These are phyloP conservation scores for Ara ararauna DNA, from an alignment of 2,797 vertebrate species.

Conservation along the genomic window DNA sequence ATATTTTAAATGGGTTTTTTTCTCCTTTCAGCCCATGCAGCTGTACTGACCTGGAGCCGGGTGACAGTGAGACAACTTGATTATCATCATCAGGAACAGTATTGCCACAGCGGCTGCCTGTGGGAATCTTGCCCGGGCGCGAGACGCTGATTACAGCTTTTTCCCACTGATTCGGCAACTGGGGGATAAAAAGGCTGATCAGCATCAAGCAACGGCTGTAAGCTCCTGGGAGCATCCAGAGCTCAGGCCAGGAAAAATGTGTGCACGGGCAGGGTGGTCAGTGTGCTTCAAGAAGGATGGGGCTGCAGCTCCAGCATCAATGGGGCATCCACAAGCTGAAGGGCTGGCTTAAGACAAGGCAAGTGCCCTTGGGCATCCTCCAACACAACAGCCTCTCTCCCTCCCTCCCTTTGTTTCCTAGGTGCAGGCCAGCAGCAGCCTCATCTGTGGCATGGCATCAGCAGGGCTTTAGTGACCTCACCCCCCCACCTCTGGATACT, in stretches of 20 bases:
- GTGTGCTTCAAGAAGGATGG: not conserved
- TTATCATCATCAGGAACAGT: conserved; percentile 94
- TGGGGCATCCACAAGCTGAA: not conserved
- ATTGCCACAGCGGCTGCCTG: conserved; percentile 92
- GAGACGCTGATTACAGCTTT: conserved; percentile 90
- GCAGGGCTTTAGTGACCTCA: not conserved
- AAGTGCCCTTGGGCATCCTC: not conserved
- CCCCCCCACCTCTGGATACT: not conserved
- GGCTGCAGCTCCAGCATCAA: not conserved
- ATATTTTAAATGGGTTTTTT: not conserved
- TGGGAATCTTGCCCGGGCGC: conserved; percentile 86
- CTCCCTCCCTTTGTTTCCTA: not conserved
- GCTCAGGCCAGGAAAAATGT: not conserved
- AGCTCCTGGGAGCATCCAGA: not conserved
- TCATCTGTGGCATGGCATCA: not conserved
- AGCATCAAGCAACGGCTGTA: not conserved
- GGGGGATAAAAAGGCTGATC: not conserved
- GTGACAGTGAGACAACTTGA: conserved; percentile 90
- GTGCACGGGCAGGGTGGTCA: fast-evolving
- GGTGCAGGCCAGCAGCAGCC: not conserved
- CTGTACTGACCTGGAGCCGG: conserved; percentile 88
- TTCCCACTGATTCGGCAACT: conserved; percentile 97
- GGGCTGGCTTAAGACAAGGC: not conserved
- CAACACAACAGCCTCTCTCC: not conserved
- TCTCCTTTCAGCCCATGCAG: not conserved